Base-by-base conservation (phyloP, 1,140 invertebrate species). In the Littorina saxatilis region DNA sequence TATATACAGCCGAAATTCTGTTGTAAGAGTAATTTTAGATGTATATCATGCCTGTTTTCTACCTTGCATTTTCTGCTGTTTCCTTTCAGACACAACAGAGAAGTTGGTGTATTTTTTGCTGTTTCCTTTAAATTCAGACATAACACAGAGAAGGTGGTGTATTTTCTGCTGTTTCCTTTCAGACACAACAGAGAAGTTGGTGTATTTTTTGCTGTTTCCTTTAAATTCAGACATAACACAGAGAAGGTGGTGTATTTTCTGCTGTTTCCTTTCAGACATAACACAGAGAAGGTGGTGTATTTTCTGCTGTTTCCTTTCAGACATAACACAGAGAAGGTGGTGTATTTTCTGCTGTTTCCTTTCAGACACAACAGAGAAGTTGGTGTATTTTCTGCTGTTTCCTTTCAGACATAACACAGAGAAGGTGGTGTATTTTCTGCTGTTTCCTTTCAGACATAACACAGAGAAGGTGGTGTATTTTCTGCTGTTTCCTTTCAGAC, bases 401-500 rank as follows among this genome's bases (percentile, higher is more conserved):
- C 27, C 17, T 58, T 5, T 58, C 52, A 58, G 5, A 20, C 20
- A 58, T 20, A 58, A 58, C 52, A 58, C 52, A 58, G 52, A 58
- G 17, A 58, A 20, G 27, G 20, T 58, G 52, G 52, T 58, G 5
- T 3, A 23, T 5, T 68, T 58, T 40, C n/a, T n/a, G n/a, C n/a
- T n/a, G n/a, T n/a, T n/a, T n/a, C n/a, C 32, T 94, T 94, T 58
- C 92, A 99, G 98, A 90, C 99, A 99, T 93, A 99, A 99, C 92
- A 99, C 98, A 68, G 99, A 99, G 93, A 99, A 99, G 93, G 99
- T 99, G 50, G 99, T 94, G 39, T 99, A 99, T 93, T 99, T 99
- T 93, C 94, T 99, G 55, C n/a, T n/a, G n/a, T n/a, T n/a, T n/a
- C n/a, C n/a, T 93, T 99, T 35, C 93, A 99, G 99, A 99, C 92